phyloP scores from a whole-genome alignment of 1,140 invertebrate genomes.

The Calephelis virginiensis region DNA sequence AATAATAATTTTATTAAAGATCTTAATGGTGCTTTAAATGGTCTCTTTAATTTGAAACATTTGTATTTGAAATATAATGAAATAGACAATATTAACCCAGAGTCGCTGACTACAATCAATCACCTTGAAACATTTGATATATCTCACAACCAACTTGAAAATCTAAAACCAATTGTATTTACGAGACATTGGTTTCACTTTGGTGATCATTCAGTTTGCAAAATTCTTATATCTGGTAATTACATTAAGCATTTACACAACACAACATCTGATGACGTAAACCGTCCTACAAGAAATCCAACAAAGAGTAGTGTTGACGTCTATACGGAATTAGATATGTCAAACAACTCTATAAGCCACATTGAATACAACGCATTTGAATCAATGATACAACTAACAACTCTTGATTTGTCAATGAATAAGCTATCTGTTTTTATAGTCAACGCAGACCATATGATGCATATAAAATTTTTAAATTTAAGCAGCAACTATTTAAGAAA shows the following conservation, averaged over 20 bases:
- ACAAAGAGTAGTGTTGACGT: slow-evolving; percentile 37
- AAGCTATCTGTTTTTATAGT: slow-evolving; percentile 50
- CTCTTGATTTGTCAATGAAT: slow-evolving; percentile 58
- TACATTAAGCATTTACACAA: slow-evolving; percentile 49
- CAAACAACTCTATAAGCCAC: slow-evolving; percentile 48
- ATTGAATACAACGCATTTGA: slow-evolving; percentile 61
- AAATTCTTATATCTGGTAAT: slow-evolving; percentile 59
- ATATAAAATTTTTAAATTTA: slow-evolving; percentile 58
- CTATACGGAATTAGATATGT: slow-evolving; percentile 53
- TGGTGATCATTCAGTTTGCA: slow-evolving; percentile 46
- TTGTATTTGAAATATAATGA: slow-evolving; percentile 53
- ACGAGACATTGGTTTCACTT: slow-evolving; percentile 59
- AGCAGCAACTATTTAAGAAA: slow-evolving; percentile 50
- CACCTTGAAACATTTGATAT: slow-evolving; percentile 65
- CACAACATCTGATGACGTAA: slow-evolving; percentile 32
- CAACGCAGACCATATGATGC: slow-evolving; percentile 45
- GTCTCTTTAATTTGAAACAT: slow-evolving; percentile 51
- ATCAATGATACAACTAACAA: slow-evolving; percentile 40
- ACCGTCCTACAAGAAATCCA: slow-evolving; percentile 33
- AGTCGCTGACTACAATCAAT: slow-evolving; percentile 54
- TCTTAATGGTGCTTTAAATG: slow-evolving; percentile 59
- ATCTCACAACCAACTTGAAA: slow-evolving; percentile 52
- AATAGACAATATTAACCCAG: slow-evolving; percentile 49
- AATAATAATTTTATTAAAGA: slow-evolving; percentile 61
- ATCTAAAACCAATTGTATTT: slow-evolving; percentile 47